Evolutionary conservation across 2,113 vertebrate species (phyloP).

Genomic region (Gobiocypris rarus): DNA sequence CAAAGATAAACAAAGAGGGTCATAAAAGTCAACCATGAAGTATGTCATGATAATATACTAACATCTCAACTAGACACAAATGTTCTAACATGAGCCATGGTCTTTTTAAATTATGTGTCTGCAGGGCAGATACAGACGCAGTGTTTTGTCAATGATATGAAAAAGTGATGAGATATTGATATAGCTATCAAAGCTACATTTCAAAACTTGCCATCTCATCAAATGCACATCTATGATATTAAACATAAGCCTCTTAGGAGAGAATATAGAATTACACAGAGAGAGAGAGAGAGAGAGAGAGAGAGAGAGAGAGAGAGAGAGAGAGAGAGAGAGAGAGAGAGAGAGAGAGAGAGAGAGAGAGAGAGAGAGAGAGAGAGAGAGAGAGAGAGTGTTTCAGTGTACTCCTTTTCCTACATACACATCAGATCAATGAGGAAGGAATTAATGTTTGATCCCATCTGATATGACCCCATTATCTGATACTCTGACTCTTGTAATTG

Average conservation of each 20-base stretch:
- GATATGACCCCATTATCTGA: too few species aligned
- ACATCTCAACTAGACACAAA: constrained; percentile 35
- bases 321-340: not conserved
- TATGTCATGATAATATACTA: constrained; percentile 18
- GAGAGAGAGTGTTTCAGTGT: constrained; percentile 39
- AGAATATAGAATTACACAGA: constrained; percentile 65
- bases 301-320: not conserved
- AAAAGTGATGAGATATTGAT: constrained; percentile 79
- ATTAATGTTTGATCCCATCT: constrained; percentile 47
- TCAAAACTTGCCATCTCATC: constrained; percentile 76
- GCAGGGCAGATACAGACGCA: constrained; percentile 50
- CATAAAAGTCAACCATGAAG: constrained; percentile 15
- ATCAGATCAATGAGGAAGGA: constrained; percentile 54
- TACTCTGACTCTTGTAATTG: constrained; percentile 10
- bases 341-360: not conserved
- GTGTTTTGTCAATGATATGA: constrained; percentile 69
- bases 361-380: not conserved
- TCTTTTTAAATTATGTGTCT: constrained; percentile 47
- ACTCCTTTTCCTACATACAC: constrained; percentile 43
- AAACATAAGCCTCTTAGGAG: constrained; percentile 67
- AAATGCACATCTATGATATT: constrained; percentile 67
- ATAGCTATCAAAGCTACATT: constrained; percentile 75
- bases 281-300: not conserved
- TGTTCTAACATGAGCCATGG: constrained; percentile 29
- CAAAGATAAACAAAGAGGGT: constrained; percentile 33